Conservation (phyloP, 2,888 invertebrate species). For the Griposia aprilina region DNA sequence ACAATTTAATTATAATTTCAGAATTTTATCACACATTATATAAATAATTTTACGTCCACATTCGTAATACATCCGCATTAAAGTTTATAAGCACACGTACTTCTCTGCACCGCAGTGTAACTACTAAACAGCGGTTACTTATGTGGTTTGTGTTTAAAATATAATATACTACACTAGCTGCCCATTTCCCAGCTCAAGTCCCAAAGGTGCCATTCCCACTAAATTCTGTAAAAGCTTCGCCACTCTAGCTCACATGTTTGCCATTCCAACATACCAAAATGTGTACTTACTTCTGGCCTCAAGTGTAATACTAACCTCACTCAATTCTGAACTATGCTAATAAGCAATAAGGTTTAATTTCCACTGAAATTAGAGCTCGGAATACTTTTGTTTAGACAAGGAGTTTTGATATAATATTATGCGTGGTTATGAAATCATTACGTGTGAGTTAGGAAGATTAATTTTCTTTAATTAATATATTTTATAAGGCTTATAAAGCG, state of each 20-base stretch:
- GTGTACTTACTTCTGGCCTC: slow-evolving; percentile 59
- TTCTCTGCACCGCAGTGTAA: slow-evolving; percentile 53
- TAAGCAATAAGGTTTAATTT: slow-evolving; percentile 46
- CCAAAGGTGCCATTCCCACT: slow-evolving; percentile 72
- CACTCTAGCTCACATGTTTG: slow-evolving; percentile 67
- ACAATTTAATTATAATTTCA: neutral
- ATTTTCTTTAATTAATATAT: slow-evolving; percentile 60
- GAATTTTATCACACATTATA: neutral
- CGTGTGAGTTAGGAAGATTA: slow-evolving; percentile 44
- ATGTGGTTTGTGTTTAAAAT: slow-evolving; percentile 65
- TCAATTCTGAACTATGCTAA: slow-evolving; percentile 35
- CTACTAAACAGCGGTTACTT: slow-evolving; percentile 62
- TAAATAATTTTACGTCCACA: slow-evolving; percentile 1
- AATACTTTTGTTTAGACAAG: slow-evolving; percentile 55
- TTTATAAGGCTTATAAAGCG: slow-evolving; percentile 28
- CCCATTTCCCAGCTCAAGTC: slow-evolving; percentile 62
- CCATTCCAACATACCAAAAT: slow-evolving; percentile 69
- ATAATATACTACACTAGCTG: slow-evolving; percentile 57
- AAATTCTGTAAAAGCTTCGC: slow-evolving; percentile 77
- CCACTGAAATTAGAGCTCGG: slow-evolving; percentile 23
- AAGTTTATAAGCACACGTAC: slow-evolving; percentile 44
- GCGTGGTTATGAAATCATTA: slow-evolving; percentile 57
- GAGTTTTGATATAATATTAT: slow-evolving; percentile 52
- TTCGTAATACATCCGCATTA: slow-evolving; percentile 47
- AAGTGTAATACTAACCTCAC: slow-evolving; percentile 39